These are phyloP conservation scores for Oceanodroma tethys DNA, from an alignment of 2,113 vertebrate species.

Conservation along the genomic window DNA sequence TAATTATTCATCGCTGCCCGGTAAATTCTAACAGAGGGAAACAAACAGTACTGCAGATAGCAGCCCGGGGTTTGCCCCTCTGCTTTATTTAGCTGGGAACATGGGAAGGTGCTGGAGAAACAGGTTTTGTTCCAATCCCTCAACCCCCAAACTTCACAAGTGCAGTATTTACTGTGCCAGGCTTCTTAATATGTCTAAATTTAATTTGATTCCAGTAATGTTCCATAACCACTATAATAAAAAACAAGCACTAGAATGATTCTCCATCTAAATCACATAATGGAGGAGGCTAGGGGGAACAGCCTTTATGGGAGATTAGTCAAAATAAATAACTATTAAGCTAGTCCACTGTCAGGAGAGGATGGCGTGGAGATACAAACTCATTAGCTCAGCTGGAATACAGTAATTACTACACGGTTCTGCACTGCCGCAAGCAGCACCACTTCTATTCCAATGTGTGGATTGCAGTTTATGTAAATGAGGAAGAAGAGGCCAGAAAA, in stretches of 20 bases:
- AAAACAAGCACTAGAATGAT: constrained; percentile 34
- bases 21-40: constrained; percentile 21
- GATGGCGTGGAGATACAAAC: neutral
- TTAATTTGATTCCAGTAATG: constrained; percentile 60
- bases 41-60: constrained; percentile 13
- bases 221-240: constrained; percentile 57
- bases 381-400: constrained; percentile 47
- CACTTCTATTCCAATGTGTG: neutral
- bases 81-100: constrained; percentile 64
- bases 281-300: neutral
- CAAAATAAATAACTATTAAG: constrained; percentile 56
- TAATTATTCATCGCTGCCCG: constrained; percentile 49
- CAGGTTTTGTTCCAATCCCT: constrained; percentile 39
- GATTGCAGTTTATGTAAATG: constrained; percentile 21
- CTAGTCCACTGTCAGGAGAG: constrained; percentile 13
- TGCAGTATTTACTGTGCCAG: constrained; percentile 52
- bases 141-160: constrained; percentile 64
- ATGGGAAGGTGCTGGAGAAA: constrained; percentile 54
- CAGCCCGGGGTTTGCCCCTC: neutral
- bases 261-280: constrained; percentile 48
- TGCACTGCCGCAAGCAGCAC: neutral
- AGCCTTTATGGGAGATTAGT: constrained; percentile 38
- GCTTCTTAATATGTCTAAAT: constrained; percentile 61
- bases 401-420: neutral
- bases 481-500: neutral